Evolutionary conservation across 2,113 vertebrate genomes (phyloP).

Genomic region (Chaenogobius annularis): DNA sequence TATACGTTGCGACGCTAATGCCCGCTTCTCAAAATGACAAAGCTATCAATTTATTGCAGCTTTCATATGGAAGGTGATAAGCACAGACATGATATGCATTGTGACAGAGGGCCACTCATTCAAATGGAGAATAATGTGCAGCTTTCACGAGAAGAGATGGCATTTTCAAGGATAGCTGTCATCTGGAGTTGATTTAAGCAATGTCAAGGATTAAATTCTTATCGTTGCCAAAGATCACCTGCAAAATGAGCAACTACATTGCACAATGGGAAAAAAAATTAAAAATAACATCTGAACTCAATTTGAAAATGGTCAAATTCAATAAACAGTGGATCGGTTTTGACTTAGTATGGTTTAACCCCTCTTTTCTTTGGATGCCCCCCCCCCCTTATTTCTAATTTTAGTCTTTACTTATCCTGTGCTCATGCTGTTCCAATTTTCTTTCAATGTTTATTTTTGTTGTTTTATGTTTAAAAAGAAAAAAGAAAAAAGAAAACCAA

Average conservation of each 20-base stretch:
- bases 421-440: too few species aligned
- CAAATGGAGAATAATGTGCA: not conserved
- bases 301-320: too few species aligned
- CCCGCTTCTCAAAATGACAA: conserved; percentile 31
- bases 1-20: conserved; percentile 6
- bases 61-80: conserved; percentile 21
- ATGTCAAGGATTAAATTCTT: not conserved
- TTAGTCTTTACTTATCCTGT: too few species aligned
- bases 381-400: too few species aligned
- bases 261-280: too few species aligned
- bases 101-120: conserved; percentile 9
- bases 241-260: not conserved
- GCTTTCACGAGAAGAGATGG: not conserved
- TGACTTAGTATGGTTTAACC: too few species aligned
- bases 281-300: too few species aligned
- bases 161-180: not conserved
- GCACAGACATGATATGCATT: conserved; percentile 11
- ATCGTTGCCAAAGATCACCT: not conserved
- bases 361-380: too few species aligned
- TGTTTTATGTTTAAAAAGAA: too few species aligned
- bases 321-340: too few species aligned
- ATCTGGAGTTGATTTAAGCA: not conserved
- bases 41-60: conserved; percentile 17
- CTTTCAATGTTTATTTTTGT: too few species aligned
- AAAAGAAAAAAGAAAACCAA: too few species aligned